Evolutionary conservation across 2,113 vertebrate species (phyloP), one percentile per base, ranked within the genome.

Genomic region (Rhinolophus sinicus): DNA sequence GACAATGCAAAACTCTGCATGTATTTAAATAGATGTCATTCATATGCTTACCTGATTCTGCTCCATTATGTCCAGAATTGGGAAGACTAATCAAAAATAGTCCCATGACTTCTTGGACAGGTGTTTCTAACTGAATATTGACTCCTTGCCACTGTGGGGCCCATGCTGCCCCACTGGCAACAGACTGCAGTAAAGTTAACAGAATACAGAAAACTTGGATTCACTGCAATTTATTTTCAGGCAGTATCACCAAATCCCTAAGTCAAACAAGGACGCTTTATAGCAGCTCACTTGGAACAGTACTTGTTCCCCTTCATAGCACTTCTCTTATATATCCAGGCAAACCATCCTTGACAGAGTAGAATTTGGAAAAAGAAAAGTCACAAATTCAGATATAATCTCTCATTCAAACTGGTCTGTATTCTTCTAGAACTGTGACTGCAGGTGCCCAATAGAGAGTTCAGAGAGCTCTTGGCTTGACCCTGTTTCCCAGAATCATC

Each of bases 21-120:
- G 73, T 81, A 93, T 87, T 90, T 88, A 94, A 92, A 95, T 65
- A 89, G 62, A 70, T 35, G 60, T 64, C 7, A 0, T 91, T 83
- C 44, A 56, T 9, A 33, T 3, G 0, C 64, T 35, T 93, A 65
- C 72, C 85, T 62, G 72, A 94, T 72, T 94, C 67, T 44, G 47
- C 67, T 86, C 77, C 44, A 64, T 73, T 78, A 88, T 40, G 19
- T 73, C 35, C 81, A 26, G 38, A 38, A 82, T 28, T 92, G 85
- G 54, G 21, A 80, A 84, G 64, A 93, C 28, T 54, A 54, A 78
- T 58, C 16, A 64, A 16, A 77, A 96, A 77, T 93, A 62, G 58
- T 73, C 38, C 58, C 40, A 3, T 9, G 44, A 38, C 58, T 75
- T 60, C 78, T 80, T 16, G 30, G 8, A 28, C 60, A 65, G 21